Evolutionary conservation across 1,140 invertebrate genomes (phyloP).

Genomic region (Drosophila mayri): DNA sequence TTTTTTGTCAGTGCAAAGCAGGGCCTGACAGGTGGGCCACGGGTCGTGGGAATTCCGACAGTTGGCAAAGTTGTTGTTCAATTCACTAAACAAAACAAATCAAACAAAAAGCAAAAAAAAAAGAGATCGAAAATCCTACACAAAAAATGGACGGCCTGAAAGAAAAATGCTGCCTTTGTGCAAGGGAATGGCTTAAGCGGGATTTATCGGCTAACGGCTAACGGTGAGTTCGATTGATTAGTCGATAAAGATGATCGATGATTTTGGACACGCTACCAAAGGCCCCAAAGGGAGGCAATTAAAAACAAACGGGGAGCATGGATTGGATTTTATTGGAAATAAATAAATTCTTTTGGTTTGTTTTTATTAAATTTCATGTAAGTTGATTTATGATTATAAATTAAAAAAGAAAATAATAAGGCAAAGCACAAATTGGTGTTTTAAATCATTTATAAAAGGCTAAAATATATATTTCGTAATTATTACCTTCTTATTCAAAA

Average conservation of each 20-base stretch:
- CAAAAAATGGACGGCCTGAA: conserved; percentile 16
- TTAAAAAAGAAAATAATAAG: neutral
- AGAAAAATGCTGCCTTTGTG: conserved; percentile 27
- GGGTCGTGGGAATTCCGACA: conserved; percentile 65
- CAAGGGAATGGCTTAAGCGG: conserved; percentile 45
- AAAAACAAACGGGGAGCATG: neutral
- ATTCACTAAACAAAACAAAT: conserved; percentile 39
- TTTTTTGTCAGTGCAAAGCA: neutral
- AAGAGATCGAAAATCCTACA: conserved; percentile 9
- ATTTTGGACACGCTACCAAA: conserved; percentile 5
- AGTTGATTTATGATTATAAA: neutral
- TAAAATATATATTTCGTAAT: too few species aligned
- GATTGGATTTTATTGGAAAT: neutral
- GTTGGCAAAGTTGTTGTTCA: conserved; percentile 71
- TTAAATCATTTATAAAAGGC: neutral
- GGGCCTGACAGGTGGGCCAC: conserved; percentile 5
- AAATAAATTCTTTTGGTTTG: neutral
- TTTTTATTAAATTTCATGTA: neutral
- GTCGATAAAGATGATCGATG: conserved; percentile 67
- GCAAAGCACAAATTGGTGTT: neutral
- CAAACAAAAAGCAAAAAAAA: conserved; percentile 1
- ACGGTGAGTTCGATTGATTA: conserved; percentile 63
- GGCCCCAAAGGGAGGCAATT: neutral
- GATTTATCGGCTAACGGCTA: conserved; percentile 23
- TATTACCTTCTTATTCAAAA: too few species aligned